phyloP scores from a whole-genome alignment of 2,797 vertebrate genomes.

The Sebastes vulpes region DNA sequence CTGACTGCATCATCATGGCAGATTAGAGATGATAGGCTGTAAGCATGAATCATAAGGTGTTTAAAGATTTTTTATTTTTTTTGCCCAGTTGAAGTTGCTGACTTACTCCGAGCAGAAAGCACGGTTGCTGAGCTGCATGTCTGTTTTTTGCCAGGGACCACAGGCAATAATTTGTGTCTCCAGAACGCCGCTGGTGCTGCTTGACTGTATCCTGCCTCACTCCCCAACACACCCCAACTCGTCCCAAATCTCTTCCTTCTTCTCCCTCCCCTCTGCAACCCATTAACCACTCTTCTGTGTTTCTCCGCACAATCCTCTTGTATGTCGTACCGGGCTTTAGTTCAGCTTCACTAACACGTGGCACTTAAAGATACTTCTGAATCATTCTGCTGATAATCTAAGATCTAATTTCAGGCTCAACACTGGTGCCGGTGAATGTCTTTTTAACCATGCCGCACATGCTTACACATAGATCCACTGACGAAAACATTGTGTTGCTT shows the following conservation, averaged over 20 bases:
- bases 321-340: slow-evolving; percentile 56
- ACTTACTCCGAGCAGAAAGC: slow-evolving; percentile 82
- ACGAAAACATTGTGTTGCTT: neutral
- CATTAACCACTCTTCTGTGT: slow-evolving; percentile 73
- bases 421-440: neutral
- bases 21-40: slow-evolving; percentile 16
- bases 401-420: neutral
- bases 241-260: slow-evolving; percentile 33
- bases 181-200: slow-evolving; percentile 89
- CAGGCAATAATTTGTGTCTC: slow-evolving; percentile 52
- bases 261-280: slow-evolving; percentile 62
- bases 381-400: neutral
- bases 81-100: slow-evolving; percentile 87
- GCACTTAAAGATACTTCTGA: neutral
- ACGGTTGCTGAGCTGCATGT: slow-evolving; percentile 75
- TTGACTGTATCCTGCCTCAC: slow-evolving; percentile 85
- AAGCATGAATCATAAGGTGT: slow-evolving; percentile 55
- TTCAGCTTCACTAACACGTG: slow-evolving; percentile 76
- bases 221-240: slow-evolving; percentile 43
- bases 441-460: slow-evolving; percentile 25
- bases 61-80: neutral
- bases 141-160: slow-evolving; percentile 56
- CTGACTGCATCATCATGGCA: slow-evolving; percentile 16
- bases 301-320: slow-evolving; percentile 63
- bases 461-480: slow-evolving; percentile 5